Conservation (phyloP, 92 coral and sea anemone genomes). For the Palythoa caribaeorum region DNA sequence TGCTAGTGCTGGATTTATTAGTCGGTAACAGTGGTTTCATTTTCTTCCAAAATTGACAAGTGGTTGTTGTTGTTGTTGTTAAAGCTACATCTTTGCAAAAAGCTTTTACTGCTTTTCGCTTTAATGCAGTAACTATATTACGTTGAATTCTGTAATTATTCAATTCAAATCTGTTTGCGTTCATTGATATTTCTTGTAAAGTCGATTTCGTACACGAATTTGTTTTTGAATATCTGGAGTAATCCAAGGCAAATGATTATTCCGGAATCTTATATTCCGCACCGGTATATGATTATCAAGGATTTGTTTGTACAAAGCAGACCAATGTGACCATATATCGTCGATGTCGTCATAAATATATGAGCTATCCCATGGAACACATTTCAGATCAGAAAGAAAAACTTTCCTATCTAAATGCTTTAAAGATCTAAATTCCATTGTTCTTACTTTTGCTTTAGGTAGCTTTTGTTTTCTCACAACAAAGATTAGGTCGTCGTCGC, state of each 20-base stretch:
- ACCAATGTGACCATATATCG: conserved; percentile 67
- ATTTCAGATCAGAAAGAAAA: conserved; percentile 6
- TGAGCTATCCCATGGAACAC: conserved; percentile 70
- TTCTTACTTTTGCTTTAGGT: conserved; percentile 65
- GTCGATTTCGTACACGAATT: conserved; percentile 61
- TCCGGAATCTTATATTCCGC: conserved; percentile 42
- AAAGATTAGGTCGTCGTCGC: conserved; percentile 66
- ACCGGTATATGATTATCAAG: conserved; percentile 52
- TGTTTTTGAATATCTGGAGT: conserved; percentile 55
- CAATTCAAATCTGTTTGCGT: conserved; percentile 55
- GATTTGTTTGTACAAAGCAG: conserved; percentile 54
- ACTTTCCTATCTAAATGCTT: conserved; percentile 44
- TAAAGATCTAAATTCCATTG: conserved; percentile 66
- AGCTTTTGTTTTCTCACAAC: conserved; percentile 68
- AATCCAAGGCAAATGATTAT: conserved; percentile 65
- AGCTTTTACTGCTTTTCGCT: conserved; percentile 62
- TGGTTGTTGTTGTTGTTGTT: conserved; percentile 10
- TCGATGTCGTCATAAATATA: conserved; percentile 56
- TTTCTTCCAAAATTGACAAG: conserved; percentile 69
- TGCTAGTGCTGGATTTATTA: conserved; percentile 45
- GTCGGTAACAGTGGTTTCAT: conserved; percentile 61
- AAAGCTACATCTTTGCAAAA: conserved; percentile 60
- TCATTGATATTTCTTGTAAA: conserved; percentile 67
- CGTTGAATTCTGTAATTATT: conserved; percentile 54
- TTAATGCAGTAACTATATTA: conserved; percentile 62